Base-by-base conservation (phyloP, 35 echinoderm and acorn worm genomes). In the Ptychodera flava region DNA sequence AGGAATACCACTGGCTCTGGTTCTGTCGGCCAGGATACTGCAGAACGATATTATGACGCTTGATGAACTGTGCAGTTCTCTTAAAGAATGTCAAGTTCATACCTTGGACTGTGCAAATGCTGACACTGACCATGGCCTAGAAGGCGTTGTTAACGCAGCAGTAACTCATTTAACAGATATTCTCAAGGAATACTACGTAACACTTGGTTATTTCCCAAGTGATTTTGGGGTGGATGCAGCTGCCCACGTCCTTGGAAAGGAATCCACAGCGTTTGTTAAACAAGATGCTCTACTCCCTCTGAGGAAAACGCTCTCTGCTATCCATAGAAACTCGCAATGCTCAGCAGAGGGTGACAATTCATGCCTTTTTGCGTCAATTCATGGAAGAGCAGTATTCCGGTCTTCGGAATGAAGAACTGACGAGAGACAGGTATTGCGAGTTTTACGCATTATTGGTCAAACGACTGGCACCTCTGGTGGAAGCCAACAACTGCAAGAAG, bases 361-460 rank as follows among this genome's bases (percentile, higher is more conserved):
- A 83, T 31, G 0, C 33, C 1, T 35, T 83, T 30, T 34, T 83
- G 0, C 82, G 37, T 36, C 16, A 83, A 34, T 83, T 16, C 37
- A 36, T 83, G 34, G 82, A 83, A 10, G 35, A 14, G 28, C 16
- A 36, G 2, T 83, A 36, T 16, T 36, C 82, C 1, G n/a, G 37
- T 37, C 30, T 83, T 6, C 82, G 82, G 0, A 35, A 83, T 83
- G 37, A 36, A 36, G 33, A 36, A 36, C 34, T n/a, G 1, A 83
- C 82, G n/a, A 33, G 86, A 22, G 81, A 80, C 38, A 76, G 86
- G 10, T 88, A 81, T 30, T 88, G 86, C 33, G 32, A 29, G 16
- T 88, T 88, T 64, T 88, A 80, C 35, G 86, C 77, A 0, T 35
- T 79, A 6, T 38, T 88, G 0, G 27, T 80, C 0, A 33, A 88